These are phyloP conservation scores for Otus sunia DNA, from an alignment of 2,113 vertebrate species.

Conservation along the genomic window DNA sequence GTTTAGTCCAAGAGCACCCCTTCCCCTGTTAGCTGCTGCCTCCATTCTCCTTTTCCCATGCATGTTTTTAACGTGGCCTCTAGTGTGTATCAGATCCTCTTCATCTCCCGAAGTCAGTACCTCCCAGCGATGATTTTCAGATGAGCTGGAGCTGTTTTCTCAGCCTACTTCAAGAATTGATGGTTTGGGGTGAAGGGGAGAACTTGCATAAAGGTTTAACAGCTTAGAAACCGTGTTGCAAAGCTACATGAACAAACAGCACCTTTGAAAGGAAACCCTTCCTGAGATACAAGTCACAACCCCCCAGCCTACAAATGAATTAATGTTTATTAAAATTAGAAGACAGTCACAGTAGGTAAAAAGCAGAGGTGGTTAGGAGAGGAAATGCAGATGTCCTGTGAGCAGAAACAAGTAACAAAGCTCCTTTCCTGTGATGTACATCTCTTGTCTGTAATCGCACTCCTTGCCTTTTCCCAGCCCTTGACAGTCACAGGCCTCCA, in stretches of 20 bases:
- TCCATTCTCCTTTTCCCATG: not conserved
- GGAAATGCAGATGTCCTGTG: not conserved
- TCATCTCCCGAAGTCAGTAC: not conserved
- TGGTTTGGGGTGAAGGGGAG: not conserved
- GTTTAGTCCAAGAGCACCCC: not conserved
- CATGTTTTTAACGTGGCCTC: not conserved
- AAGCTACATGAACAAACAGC: not conserved
- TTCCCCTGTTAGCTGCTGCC: not conserved
- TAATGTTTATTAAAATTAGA: not conserved
- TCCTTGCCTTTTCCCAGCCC: not conserved
- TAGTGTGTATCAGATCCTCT: not conserved
- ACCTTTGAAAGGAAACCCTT: not conserved
- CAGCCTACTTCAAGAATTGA: not conserved
- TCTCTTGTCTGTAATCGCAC: not conserved
- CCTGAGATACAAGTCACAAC: not conserved
- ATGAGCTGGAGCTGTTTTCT: not conserved
- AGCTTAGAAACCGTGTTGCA: not conserved
- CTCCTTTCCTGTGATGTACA: not conserved
- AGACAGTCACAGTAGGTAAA: not conserved
- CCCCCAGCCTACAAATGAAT: not conserved
- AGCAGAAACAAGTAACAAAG: not conserved
- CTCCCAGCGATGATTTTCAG: not conserved
- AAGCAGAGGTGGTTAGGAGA: not conserved
- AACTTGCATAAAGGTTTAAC: not conserved
- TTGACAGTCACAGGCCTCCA: not conserved